A percentile compares a stretch with the other conserved stretches of the same genome.
phyloP scores from a whole-genome alignment of 2,888 invertebrate species.

The Tachystola acroxantha region DNA sequence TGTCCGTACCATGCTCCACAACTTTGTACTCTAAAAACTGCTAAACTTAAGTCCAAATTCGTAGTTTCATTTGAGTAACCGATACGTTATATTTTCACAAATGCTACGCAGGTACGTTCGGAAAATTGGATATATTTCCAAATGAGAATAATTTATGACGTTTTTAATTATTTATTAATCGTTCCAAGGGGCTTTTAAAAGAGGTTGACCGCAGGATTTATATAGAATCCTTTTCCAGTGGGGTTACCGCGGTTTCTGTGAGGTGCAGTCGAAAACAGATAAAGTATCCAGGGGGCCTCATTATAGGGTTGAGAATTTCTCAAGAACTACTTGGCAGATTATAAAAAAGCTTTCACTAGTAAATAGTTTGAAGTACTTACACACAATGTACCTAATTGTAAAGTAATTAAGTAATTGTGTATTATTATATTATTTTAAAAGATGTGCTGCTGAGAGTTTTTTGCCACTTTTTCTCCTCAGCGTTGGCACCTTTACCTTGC shows the following conservation, averaged over 20 bases:
- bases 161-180: conserved; percentile 37
- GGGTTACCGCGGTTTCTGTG: not conserved
- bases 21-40: conserved; percentile 4
- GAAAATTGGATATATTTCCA: conserved; percentile 31
- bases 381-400: no score
- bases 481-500: no score
- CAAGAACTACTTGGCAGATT: no score
- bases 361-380: no score
- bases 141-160: conserved; percentile 34
- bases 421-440: no score
- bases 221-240: not conserved
- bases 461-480: no score
- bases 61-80: conserved; percentile 1
- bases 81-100: not conserved
- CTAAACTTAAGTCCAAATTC: not conserved
- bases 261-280: no score
- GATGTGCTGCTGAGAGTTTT: no score
- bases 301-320: no score
- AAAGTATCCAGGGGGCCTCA: no score
- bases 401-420: no score
- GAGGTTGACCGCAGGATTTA: conserved; percentile 6
- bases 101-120: conserved; percentile 30
- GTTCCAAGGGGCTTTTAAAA: conserved; percentile 14
- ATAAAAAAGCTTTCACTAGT: no score
- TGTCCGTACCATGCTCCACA: conserved; percentile 15